These are phyloP conservation scores for Vultur gryphus DNA, from an alignment of 2,797 vertebrate genomes.

Conservation along the genomic window DNA sequence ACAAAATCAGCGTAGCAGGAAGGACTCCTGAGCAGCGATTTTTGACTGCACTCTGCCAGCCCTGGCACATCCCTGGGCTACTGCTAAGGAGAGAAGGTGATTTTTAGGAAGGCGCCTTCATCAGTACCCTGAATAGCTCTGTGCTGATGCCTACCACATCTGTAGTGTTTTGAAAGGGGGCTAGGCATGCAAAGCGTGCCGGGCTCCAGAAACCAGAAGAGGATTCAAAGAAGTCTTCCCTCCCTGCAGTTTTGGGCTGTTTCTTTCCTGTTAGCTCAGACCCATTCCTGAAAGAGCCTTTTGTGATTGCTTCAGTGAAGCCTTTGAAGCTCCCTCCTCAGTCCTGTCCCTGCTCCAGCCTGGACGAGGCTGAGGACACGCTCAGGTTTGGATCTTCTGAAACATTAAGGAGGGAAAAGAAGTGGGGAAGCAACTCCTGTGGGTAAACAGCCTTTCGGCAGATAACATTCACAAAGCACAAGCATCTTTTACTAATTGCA, in stretches of 20 bases:
- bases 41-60: background rate
- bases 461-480: background rate
- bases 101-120: background rate
- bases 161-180: background rate
- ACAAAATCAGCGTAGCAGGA: background rate
- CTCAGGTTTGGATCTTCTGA: background rate
- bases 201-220: slow-evolving; percentile 28
- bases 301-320: slow-evolving; percentile 28
- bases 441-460: background rate
- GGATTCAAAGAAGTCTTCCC: background rate
- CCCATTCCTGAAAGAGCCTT: slow-evolving; percentile 26
- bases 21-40: background rate
- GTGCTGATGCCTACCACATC: slow-evolving; percentile 11
- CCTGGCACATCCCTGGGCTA: background rate
- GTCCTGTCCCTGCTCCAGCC: background rate
- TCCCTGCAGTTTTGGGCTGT: background rate
- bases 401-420: background rate
- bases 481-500: slow-evolving; percentile 28
- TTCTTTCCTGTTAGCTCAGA: slow-evolving; percentile 52
- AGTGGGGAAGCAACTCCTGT: background rate
- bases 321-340: slow-evolving; percentile 22
- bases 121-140: background rate
- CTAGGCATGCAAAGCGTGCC: background rate
- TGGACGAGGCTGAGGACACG: background rate
- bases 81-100: background rate